Base-by-base conservation (phyloP, 2,113 vertebrate genomes). In the Hystrix brachyura region DNA sequence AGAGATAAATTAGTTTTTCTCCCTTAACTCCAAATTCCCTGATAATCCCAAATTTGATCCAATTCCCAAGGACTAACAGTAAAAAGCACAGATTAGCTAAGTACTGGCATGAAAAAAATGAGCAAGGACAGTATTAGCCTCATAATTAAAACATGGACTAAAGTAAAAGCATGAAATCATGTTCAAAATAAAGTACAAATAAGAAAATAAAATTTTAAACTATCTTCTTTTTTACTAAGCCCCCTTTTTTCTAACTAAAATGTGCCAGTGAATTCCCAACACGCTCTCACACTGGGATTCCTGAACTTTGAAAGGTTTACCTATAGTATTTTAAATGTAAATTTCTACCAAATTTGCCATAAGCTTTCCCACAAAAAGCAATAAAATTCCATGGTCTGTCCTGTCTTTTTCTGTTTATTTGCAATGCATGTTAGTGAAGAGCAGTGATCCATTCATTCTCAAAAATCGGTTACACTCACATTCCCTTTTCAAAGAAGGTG, bases 91-190 rank as follows among this genome's bases (percentile, higher is more conserved):
- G 46, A 90, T 94, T 87, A 86, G 67, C 80, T 60, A 78, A 46
- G 7, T 46, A 32, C 4, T 88, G 27, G 60, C 57, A 84, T 74
- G 38, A 84, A 96, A 71, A 51, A 90, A 94, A 82, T 79, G 48
- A 96, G 51, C 57, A 81, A 95, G 59, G 69, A 53, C 87, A 62
- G 62, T 81, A 88, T 4, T 87, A 72, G 83, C 29, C 48, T 91
- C 43, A 29, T 62, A 29, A 94, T 78, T 94, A 96, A 94, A 95
- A 92, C 82, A 57, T 0, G 87, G 62, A 69, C 92, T 91, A 29
- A 94, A 91, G 90, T 82, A 95, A 94, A 97, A 93, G 89, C 72
- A 96, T 60, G 72, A 96, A 94, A 71, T 90, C 51, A 32, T 21
- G 46, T 94, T 96, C 90, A 91, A 97, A 96, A 82, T 83, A 72